Base-by-base conservation (phyloP, 2,797 vertebrate species). In the Hirundo rustica region DNA sequence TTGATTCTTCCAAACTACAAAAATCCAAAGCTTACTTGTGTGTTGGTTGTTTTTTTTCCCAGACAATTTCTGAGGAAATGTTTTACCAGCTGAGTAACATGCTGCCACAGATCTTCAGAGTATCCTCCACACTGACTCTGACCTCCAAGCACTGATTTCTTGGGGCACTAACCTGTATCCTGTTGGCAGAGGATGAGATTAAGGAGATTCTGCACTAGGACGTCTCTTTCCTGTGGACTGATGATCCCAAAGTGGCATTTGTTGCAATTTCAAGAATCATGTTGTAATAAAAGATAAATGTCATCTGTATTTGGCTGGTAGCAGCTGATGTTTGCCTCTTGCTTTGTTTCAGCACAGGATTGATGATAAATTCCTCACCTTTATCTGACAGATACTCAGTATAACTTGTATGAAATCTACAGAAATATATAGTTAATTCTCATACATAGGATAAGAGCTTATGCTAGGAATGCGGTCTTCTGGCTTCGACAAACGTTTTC, bases 41-140 rank as follows among this genome's bases (percentile, higher is more conserved):
- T 48, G 5, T n/a, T 40, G 73, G 4, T 30, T 53, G 4, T 25
- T 44, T 34, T 64, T 80, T 44, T 65, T 51, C 72, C 72, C 98
- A 99, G 99, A 99, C 98, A 90, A 99, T 99, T 97, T 99, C 99
- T 42, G 99, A 99, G 93, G 99, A 99, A 95, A 99, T 99, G 99
- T 99, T 99, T 97, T 99, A 99, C 97, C 99, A 99, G 79, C 89
- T 98, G 80, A 99, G 99, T 97, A 99, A 98, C 97, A 99, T 99
- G 99, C 98, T 99, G 93, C 99, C 99, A 50, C 99, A 99, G 97
- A 99, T 99, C 98, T 99, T 99, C 98, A 97, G 99, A 13, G 99
- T 99, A 26, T 99, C 99, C 25, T 99, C 99, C 40, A 99, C 99
- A 1, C 97, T 99, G 60, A 99, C 99, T 12, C 98, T 99, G 95